These are phyloP conservation scores for Rousettus leschenaultii DNA, from an alignment of 2,113 vertebrate species.

Conservation along the genomic window DNA sequence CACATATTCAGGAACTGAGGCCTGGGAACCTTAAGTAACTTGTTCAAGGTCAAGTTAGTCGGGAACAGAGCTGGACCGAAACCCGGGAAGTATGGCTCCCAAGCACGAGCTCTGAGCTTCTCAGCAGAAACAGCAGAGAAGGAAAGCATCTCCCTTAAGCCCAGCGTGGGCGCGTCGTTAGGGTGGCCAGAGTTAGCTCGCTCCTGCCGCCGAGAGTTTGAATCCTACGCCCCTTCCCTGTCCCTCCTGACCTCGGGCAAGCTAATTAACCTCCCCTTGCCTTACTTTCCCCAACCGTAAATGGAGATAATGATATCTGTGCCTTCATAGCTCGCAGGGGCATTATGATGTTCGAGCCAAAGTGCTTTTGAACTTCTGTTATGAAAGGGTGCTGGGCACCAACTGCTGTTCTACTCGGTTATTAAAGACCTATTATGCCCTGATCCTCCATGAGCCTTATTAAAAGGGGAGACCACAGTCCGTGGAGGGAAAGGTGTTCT, in stretches of 20 bases:
- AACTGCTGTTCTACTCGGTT: not conserved
- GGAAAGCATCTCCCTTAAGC: not conserved
- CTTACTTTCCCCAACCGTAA: conserved; percentile 45
- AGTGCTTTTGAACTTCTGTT: conserved; percentile 59
- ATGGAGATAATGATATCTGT: conserved; percentile 48
- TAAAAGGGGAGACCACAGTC: not conserved
- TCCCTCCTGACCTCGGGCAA: conserved; percentile 27
- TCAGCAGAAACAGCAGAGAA: not conserved
- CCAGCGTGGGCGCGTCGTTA: not conserved
- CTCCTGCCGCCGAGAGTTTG: not conserved
- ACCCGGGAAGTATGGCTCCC: not conserved
- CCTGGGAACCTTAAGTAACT: not conserved
- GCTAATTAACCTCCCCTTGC: conserved; percentile 23
- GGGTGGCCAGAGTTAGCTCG: not conserved
- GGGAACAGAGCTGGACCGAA: not conserved
- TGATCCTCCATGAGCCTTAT: not conserved
- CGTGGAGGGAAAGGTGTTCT: not conserved
- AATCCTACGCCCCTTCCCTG: not conserved
- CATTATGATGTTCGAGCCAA: conserved; percentile 34
- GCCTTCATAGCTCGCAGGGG: conserved; percentile 47
- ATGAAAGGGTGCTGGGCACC: conserved; percentile 44
- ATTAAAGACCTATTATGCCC: conserved; percentile 38
- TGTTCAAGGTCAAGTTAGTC: not conserved
- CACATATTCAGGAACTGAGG: not conserved
- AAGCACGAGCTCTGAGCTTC: not conserved